Evolutionary conservation across 1,140 invertebrate species (phyloP), one percentile per base, ranked within the genome.

Genomic region (Drosophila rhopaloa): DNA sequence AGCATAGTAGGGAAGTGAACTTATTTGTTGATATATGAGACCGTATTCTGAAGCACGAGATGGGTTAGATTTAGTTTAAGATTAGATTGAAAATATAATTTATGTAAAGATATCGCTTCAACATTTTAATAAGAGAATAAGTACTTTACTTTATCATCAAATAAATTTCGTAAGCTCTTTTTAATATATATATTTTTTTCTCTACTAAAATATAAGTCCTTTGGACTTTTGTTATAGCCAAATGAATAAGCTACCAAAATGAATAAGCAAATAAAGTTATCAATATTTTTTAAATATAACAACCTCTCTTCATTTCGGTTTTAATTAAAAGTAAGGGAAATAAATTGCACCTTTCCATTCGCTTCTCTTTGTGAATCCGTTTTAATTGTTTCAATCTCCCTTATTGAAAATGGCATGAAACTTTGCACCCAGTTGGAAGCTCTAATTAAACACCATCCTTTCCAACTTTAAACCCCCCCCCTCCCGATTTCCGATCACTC

Each of bases 401-500:
- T n/a, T 29, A 59, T 41, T 16, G 9, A 43, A 43, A 14, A 44
- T 32, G 35, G 59, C 48, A 27, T 32, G 43, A 40, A 46, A 24
- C 37, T 60, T 60, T 51, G 55, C 62, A 57, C 54, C 57, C 66
- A 62, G 58, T 68, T 62, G 58, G 66, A 24, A 47, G 50, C 48
- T 35, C 24, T 14, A 47, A 47, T 57, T 44, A 32, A 53, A 35
- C 57, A 40, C 40, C 62, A 19, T 40, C 16, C 37, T 10, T 37
- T 24, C 37, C 48, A 16, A 38, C 19, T 56, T 35, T 32, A 9
- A 14, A 9, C 41, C 13, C 14, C 41, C 13, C 14, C 14, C n/a
- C 13, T 27, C 19, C 27, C 13, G 4, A 29, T 8, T 40, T 11
- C 9, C 79, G 29, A 35, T 46, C 46, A 71, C 44, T 61, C 75